These are phyloP conservation scores for Phenganax marumi DNA, from an alignment of 92 coral and sea anemone genomes.

Conservation along the genomic window DNA sequence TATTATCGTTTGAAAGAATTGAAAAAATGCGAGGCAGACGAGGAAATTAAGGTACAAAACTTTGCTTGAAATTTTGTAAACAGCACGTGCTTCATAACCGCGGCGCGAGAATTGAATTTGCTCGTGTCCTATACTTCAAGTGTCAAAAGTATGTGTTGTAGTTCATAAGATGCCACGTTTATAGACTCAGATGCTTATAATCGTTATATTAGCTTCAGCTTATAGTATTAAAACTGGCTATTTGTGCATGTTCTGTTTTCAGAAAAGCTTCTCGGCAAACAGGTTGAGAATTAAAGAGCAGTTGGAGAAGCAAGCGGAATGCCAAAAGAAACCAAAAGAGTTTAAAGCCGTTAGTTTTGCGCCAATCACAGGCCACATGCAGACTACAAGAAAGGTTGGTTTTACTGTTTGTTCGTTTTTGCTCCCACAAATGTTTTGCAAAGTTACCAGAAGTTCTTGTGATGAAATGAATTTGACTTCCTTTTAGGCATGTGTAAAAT, in stretches of 20 bases:
- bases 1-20: conserved; percentile 71
- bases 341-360: conserved; percentile 31
- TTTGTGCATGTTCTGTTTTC: not conserved
- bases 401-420: not conserved
- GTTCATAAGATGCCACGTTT: not conserved
- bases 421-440: not conserved
- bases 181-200: not conserved
- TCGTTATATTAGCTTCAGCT: not conserved
- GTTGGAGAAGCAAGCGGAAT: conserved; percentile 60
- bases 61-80: not conserved
- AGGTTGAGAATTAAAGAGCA: conserved; percentile 75
- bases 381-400: conserved; percentile 68
- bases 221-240: not conserved
- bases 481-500: conserved; percentile 69
- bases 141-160: not conserved
- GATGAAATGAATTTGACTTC: not conserved
- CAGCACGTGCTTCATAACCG: conserved; percentile 7
- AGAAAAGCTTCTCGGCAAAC: conserved; percentile 79
- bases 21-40: conserved; percentile 67
- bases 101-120: conserved; percentile 16
- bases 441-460: not conserved
- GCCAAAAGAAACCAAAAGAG: conserved; percentile 53
- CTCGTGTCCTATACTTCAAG: not conserved
- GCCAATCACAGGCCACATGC: conserved; percentile 34
- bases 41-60: conserved; percentile 70